Conservation (phyloP, 2,113 vertebrate genomes). For the Abramis brama region DNA sequence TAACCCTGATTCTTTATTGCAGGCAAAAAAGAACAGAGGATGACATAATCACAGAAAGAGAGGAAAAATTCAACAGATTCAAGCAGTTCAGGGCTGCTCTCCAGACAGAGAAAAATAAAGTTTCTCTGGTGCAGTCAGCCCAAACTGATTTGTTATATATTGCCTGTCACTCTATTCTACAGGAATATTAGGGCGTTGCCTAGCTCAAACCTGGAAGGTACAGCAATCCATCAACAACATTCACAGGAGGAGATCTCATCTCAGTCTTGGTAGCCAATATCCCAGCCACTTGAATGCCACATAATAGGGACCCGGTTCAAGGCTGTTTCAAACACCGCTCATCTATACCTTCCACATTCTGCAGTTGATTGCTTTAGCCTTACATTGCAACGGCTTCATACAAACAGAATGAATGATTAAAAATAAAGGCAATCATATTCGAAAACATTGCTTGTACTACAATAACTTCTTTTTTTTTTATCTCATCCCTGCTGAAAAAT, state of each 20-base stretch:
- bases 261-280: conserved; percentile 72
- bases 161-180: conserved; percentile 78
- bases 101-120: conserved; percentile 51
- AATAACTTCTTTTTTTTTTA: neutral
- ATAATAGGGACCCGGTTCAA: conserved; percentile 66
- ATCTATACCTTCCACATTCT: conserved; percentile 61
- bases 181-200: conserved; percentile 78
- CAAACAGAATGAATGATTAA: conserved; percentile 48
- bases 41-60: neutral
- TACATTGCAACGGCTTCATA: conserved; percentile 38
- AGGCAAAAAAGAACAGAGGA: neutral
- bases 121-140: conserved; percentile 69
- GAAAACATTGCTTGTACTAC: neutral
- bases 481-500: neutral
- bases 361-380: conserved; percentile 53
- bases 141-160: conserved; percentile 80
- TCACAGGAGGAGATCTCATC: conserved; percentile 73
- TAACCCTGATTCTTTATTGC: neutral
- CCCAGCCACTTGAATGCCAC: conserved; percentile 62
- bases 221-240: conserved; percentile 76
- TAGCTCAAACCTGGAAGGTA: conserved; percentile 75
- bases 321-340: conserved; percentile 66
- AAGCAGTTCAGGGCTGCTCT: conserved; percentile 55
- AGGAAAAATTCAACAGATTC: conserved; percentile 41
- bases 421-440: neutral